Conservation (phyloP, 2,888 invertebrate species). For the Thysanoteuthis rhombus region DNA sequence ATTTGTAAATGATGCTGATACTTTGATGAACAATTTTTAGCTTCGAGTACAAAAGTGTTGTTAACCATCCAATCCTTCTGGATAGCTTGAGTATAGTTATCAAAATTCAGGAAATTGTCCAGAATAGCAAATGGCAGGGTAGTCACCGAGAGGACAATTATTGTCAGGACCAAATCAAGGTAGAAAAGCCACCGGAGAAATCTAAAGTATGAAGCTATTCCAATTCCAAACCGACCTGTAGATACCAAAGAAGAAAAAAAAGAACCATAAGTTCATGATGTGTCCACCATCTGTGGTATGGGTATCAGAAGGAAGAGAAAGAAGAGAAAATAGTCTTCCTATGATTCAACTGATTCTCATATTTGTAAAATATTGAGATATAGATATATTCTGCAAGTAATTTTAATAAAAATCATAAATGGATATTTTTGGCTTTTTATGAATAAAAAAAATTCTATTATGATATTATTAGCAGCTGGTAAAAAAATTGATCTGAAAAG, state of each 20-base stretch:
- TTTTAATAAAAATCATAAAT: too few relatives aligned
- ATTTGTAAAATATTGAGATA: too few relatives aligned
- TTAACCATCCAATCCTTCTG: not conserved
- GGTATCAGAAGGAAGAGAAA: too few relatives aligned
- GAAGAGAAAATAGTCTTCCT: too few relatives aligned
- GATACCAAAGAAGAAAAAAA: not conserved
- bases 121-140: conserved; percentile 74
- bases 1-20: conserved; percentile 42
- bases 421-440: too few relatives aligned
- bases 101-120: conserved; percentile 37
- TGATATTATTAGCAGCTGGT: too few relatives aligned
- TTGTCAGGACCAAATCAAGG: conserved; percentile 79
- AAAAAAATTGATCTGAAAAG: too few relatives aligned
- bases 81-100: not conserved
- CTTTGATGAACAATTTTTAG: conserved; percentile 23
- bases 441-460: too few relatives aligned
- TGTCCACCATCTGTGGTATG: too few relatives aligned
- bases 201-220: conserved; percentile 77
- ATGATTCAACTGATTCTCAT: too few relatives aligned
- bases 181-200: conserved; percentile 87
- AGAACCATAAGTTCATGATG: too few relatives aligned
- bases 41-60: not conserved
- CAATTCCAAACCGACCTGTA: conserved; percentile 63
- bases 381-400: too few relatives aligned
- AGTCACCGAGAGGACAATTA: conserved; percentile 77